phyloP scores from a whole-genome alignment of 2,113 vertebrate species.

The Ibidorhyncha struthersii region DNA sequence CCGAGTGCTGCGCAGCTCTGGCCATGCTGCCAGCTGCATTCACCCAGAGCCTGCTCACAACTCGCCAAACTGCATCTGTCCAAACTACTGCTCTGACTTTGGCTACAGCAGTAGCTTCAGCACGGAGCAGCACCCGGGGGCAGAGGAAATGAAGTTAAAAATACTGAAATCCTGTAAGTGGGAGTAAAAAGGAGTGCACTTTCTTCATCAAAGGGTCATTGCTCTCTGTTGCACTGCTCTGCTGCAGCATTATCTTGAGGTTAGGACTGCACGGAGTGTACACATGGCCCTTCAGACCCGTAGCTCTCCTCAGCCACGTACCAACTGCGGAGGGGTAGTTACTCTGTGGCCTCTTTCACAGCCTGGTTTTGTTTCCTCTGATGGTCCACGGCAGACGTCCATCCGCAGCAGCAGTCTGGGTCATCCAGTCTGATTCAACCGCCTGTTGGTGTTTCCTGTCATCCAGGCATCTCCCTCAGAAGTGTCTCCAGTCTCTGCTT shows the following conservation, averaged over 20 bases:
- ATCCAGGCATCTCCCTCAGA: not conserved
- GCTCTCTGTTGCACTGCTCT: not conserved
- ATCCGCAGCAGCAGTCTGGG: not conserved
- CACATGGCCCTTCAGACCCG: fast-evolving
- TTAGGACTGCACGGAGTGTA: not conserved
- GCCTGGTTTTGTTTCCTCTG: not conserved
- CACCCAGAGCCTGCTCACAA: not conserved
- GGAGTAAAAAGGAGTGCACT: not conserved
- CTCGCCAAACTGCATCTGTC: not conserved
- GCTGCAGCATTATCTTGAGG: not conserved
- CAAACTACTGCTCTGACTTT: not conserved
- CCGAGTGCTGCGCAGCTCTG: fast-evolving
- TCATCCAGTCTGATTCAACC: not conserved
- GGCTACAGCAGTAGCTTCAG: not conserved
- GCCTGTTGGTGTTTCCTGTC: not conserved
- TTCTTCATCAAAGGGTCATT: not conserved
- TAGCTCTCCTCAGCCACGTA: fast-evolving
- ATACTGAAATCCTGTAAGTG: not conserved
- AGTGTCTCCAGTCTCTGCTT: not conserved
- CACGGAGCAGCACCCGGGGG: fast-evolving
- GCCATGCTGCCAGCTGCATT: not conserved
- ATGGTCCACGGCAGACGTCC: not conserved
- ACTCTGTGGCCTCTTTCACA: not conserved
- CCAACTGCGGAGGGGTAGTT: not conserved
- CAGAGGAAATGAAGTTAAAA: not conserved